A percentile compares a stretch with the other conserved stretches of the same genome.
These are phyloP conservation scores for Aspiorhynchus laticeps DNA, from an alignment of 2,113 vertebrate genomes.

Conservation along the genomic window DNA sequence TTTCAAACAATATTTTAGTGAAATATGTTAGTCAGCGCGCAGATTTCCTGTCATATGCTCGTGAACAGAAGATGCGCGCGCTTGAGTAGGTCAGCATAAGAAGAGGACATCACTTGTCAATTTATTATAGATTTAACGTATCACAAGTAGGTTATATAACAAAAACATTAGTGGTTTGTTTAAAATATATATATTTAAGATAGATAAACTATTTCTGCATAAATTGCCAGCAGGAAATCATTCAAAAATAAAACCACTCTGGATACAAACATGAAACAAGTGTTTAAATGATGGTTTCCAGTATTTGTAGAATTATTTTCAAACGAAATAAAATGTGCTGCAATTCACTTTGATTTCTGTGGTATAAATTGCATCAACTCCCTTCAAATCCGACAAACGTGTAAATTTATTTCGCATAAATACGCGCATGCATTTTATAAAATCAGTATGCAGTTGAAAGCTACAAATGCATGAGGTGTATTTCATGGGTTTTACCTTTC, in stretches of 20 bases:
- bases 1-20: background rate
- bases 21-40: background rate
- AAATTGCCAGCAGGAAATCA: background rate
- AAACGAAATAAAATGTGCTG: background rate
- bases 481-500: conserved; percentile 36
- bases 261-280: background rate
- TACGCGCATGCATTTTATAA: conserved; percentile 1
- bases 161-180: background rate
- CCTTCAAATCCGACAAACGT: background rate
- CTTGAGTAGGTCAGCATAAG: background rate
- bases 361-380: background rate
- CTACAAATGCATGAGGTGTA: conserved; percentile 29
- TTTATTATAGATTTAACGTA: background rate
- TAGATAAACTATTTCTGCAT: background rate
- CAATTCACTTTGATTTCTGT: background rate
- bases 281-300: background rate
- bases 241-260: background rate
- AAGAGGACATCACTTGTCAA: background rate
- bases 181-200: background rate
- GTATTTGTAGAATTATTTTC: background rate
- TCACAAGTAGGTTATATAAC: background rate
- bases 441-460: background rate
- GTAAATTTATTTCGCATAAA: conserved; percentile 16
- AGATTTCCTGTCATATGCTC: background rate
- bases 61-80: background rate